phyloP scores from a whole-genome alignment of 2,113 vertebrate species.

The Cephalopholis sonnerati region DNA sequence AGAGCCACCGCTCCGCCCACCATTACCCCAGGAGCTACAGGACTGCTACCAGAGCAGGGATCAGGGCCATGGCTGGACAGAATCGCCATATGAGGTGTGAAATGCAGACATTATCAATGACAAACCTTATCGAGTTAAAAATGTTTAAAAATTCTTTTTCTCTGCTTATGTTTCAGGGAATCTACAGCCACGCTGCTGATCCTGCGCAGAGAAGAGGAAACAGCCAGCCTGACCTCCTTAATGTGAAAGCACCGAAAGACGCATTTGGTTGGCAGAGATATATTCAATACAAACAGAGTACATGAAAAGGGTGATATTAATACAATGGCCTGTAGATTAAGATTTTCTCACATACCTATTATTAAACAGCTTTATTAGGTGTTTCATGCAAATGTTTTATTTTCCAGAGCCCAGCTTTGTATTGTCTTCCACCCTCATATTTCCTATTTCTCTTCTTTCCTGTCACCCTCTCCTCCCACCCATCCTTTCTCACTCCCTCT shows the following conservation, averaged over 20 bases:
- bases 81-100: slow-evolving; percentile 76
- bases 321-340: neutral
- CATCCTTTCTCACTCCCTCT: neutral
- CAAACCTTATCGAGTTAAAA: neutral
- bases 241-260: slow-evolving; percentile 70
- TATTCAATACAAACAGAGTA: slow-evolving; percentile 17
- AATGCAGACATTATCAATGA: neutral
- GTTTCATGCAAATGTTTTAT: slow-evolving; percentile 1
- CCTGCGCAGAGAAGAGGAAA: slow-evolving; percentile 57
- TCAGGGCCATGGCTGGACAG: slow-evolving; percentile 59
- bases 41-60: slow-evolving; percentile 56
- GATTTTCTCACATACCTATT: slow-evolving; percentile 32
- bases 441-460: slow-evolving; percentile 14
- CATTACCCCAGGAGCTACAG: slow-evolving; percentile 80
- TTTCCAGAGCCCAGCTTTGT: slow-evolving; percentile 9
- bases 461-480: slow-evolving; percentile 29
- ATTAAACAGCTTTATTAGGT: slow-evolving; percentile 46
- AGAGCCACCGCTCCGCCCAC: slow-evolving; percentile 79
- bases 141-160: neutral
- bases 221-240: slow-evolving; percentile 72
- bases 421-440: slow-evolving; percentile 23
- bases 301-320: slow-evolving; percentile 1
- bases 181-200: slow-evolving; percentile 69
- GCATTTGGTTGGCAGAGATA: slow-evolving; percentile 62
- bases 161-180: slow-evolving; percentile 61